These are phyloP conservation scores for Choristoneura rosaceana DNA, from an alignment of 2,888 invertebrate genomes.

Conservation along the genomic window DNA sequence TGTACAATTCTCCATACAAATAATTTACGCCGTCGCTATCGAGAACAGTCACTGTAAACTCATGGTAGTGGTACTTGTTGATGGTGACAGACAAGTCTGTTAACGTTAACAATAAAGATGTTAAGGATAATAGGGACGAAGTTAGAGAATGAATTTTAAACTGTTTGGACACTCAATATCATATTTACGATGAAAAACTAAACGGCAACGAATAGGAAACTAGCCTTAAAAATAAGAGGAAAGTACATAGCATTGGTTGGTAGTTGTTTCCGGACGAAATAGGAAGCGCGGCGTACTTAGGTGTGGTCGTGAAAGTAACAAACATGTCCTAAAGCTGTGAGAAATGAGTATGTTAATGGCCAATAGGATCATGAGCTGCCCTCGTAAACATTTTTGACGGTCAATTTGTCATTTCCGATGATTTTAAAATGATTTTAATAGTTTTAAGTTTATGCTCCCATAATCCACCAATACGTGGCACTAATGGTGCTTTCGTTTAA, in stretches of 20 bases:
- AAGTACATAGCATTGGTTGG: not conserved
- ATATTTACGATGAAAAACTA: too few species aligned
- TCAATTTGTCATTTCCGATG: constrained; percentile 3
- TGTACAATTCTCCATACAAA: too few species aligned
- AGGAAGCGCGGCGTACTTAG: not conserved
- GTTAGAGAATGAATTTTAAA: too few species aligned
- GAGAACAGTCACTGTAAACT: too few species aligned
- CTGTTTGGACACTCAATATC: too few species aligned
- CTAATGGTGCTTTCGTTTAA: not conserved
- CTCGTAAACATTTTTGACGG: not conserved
- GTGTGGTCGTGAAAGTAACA: not conserved
- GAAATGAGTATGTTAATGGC: not conserved
- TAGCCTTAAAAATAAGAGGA: not conserved
- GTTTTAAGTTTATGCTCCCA: not conserved
- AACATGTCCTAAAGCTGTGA: not conserved
- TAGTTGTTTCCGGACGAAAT: not conserved
- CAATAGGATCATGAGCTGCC: not conserved
- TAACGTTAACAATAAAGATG: too few species aligned
- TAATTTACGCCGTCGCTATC: too few species aligned
- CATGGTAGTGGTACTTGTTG: too few species aligned
- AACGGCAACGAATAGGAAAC: too few species aligned
- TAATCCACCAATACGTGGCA: not conserved
- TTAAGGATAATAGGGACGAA: too few species aligned
- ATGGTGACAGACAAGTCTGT: too few species aligned
- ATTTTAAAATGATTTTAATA: not conserved